These are phyloP conservation scores for Daubentonia madagascariensis DNA, from an alignment of 2,113 vertebrate genomes.

Conservation along the genomic window DNA sequence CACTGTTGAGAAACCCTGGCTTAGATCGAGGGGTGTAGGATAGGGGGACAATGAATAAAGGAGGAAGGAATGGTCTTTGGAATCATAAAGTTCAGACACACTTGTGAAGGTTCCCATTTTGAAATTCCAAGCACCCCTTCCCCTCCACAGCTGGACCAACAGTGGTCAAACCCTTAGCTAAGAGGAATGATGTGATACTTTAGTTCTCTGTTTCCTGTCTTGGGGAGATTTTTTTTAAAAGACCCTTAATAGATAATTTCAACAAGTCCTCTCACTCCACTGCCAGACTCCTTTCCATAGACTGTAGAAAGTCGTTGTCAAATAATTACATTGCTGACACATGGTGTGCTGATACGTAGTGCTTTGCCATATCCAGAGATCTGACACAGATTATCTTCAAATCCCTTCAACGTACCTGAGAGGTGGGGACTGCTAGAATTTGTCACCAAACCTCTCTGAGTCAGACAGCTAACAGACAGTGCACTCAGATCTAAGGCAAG, in stretches of 20 bases:
- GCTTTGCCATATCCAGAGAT: neutral
- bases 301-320: neutral
- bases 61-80: neutral
- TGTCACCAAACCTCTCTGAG: neutral
- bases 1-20: neutral
- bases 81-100: neutral
- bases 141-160: neutral
- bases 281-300: neutral
- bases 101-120: neutral
- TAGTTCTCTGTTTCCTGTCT: neutral
- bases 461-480: neutral
- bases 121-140: neutral
- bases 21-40: fast-evolving
- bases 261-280: neutral
- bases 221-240: neutral
- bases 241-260: neutral
- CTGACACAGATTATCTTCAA: neutral
- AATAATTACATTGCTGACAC: neutral
- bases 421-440: neutral
- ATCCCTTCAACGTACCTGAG: neutral
- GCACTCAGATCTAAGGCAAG: neutral
- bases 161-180: neutral
- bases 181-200: neutral
- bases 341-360: fast-evolving
- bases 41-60: neutral